Evolutionary conservation across 2,888 invertebrate genomes (phyloP).

Genomic region (Megalurothrips usitatus): DNA sequence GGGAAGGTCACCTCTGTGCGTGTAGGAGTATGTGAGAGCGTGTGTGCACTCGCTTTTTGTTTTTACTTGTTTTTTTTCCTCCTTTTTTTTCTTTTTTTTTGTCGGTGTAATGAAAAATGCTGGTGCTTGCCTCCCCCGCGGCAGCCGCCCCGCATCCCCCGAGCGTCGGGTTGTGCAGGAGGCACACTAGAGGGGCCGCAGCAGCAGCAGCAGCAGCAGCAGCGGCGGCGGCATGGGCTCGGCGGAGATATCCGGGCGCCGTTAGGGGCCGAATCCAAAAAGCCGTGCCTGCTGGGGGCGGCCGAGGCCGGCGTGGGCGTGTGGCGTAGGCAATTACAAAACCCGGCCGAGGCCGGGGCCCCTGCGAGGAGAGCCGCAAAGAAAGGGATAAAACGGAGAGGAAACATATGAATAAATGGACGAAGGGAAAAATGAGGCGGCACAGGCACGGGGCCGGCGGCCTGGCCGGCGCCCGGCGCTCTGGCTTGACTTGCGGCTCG

Average conservation of each 20-base stretch:
- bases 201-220: too few species aligned
- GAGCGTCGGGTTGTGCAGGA: too few species aligned
- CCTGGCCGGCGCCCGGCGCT: too few species aligned
- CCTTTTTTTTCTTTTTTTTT: too few species aligned
- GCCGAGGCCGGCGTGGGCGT: neutral
- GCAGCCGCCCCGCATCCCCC: too few species aligned
- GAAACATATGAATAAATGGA: constrained; percentile 27
- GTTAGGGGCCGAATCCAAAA: neutral
- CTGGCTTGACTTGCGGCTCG: neutral
- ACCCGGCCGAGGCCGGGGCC: neutral
- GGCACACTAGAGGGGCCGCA: neutral
- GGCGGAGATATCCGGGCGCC: neutral
- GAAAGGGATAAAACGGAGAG: neutral
- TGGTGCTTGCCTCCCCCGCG: too few species aligned
- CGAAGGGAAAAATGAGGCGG: neutral
- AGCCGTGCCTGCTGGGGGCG: neutral
- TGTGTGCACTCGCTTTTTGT: neutral
- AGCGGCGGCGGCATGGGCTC: neutral
- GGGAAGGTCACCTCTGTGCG: too few species aligned
- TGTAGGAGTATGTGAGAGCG: neutral
- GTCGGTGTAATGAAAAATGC: too few species aligned
- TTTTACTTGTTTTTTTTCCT: too few species aligned
- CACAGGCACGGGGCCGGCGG: neutral
- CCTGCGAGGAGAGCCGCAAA: neutral
- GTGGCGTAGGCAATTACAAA: constrained; percentile 8